Percentiles rank a stretch among this genome's conserved stretches.
Conservation (phyloP, 1,140 invertebrate genomes). For the Drosophila ercepeae region DNA sequence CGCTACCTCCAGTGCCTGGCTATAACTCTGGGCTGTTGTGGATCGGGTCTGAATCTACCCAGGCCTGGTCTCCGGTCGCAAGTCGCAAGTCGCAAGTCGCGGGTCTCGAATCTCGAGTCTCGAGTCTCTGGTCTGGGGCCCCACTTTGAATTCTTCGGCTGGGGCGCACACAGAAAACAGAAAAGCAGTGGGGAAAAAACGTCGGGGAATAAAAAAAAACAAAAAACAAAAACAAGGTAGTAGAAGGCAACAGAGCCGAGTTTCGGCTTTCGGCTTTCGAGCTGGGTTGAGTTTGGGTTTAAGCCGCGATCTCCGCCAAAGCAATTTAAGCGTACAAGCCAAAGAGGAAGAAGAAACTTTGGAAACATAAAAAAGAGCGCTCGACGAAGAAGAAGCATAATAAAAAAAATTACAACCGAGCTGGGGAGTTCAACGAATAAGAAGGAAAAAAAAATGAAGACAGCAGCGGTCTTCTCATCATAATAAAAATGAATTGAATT, state of each 20-base stretch:
- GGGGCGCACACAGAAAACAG: constrained; percentile 46
- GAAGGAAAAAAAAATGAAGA: constrained; percentile 17
- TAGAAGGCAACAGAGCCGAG: constrained; percentile 52
- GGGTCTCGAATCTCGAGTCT: constrained; percentile 23
- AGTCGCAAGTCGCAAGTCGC: not conserved
- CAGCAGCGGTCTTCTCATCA: constrained; percentile 61
- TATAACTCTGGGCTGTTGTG: constrained; percentile 47
- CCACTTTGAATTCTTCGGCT: constrained; percentile 76
- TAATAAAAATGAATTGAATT: constrained; percentile 81
- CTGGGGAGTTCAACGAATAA: constrained; percentile 49
- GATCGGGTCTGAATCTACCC: constrained; percentile 16
- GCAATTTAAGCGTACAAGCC: constrained; percentile 75
- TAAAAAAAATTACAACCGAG: constrained; percentile 22
- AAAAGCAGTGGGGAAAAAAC: constrained; percentile 22
- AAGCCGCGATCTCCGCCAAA: constrained; percentile 67
- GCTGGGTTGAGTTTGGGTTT: constrained; percentile 19
- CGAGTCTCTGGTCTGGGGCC: constrained; percentile 37
- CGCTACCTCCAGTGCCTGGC: constrained; percentile 43
- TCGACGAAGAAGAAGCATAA: constrained; percentile 27
- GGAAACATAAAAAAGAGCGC: constrained; percentile 69
- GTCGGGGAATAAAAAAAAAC: constrained; percentile 19
- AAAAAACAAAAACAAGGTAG: constrained; percentile 31
- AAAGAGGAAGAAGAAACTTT: constrained; percentile 78
- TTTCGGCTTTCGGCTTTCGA: constrained; percentile 9
- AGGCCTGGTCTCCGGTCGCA: constrained; percentile 8